Base-by-base conservation (phyloP, 2,888 invertebrate genomes). In the Agrochola lychnidis region DNA sequence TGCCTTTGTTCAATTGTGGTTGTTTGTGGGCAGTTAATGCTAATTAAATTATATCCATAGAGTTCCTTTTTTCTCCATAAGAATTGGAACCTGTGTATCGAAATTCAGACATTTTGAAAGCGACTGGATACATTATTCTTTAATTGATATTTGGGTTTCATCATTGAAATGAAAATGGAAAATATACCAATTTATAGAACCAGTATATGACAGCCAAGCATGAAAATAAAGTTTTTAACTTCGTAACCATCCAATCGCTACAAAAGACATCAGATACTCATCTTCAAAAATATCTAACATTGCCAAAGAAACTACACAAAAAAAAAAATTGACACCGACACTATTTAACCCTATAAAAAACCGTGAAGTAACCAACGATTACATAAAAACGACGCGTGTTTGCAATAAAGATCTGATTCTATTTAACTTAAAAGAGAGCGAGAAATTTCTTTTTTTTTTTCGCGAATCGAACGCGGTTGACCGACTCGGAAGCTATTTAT, bases 391-490 rank as follows among this genome's bases (percentile, higher is more conserved):
- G 40, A 66, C 77, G 78, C 81, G 74, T 77, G 87, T 67, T 68
- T 72, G 76, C 78, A 79, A 78, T 76, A 76, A 63, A 67, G 62
- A 64, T 82, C 68, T 78, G 51, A 45, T 72, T 72, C 64, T 71
- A 51, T 78, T 76, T 82, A 12, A 72, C 36, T 36, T 36, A 36
- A 36, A 36, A 36, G 36, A 36, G 36, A 36, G 36, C 36, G 75
- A 87, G 79, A 86, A 85, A 84, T 80, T 83, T 83, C 73, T 84
- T 84, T 80, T 79, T 78, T 84, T 78, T 79, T 78, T 79, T 78
- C 71, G 75, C 79, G 69, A 70, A 79, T 48, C 42, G 48, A 53
- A 51, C 16, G 40, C 76, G 36, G 70, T 71, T 83, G 70, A 73
- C 78, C 78, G 76, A 48, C 62, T 84, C 87, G 78, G 79, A 77